These are phyloP conservation scores for Tineola bisselliella DNA, from an alignment of 2,888 invertebrate species.

Conservation along the genomic window DNA sequence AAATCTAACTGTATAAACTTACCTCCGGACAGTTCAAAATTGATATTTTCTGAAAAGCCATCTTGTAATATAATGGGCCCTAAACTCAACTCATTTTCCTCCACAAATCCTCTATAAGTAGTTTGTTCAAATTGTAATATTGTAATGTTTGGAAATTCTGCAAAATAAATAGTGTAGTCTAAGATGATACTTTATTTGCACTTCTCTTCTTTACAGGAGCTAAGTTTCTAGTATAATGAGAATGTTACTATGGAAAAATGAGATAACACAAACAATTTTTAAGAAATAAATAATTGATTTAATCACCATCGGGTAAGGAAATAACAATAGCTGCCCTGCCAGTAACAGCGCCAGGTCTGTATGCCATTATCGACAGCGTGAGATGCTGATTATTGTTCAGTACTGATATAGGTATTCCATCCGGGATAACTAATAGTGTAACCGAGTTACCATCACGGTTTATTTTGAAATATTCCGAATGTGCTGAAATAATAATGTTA, in stretches of 20 bases:
- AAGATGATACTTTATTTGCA: background rate
- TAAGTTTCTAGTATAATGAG: no score
- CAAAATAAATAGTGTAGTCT: no score
- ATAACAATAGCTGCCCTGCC: slow-evolving; percentile 24
- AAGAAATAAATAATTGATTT: background rate
- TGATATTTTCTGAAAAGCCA: slow-evolving; percentile 29
- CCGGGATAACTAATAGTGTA: background rate
- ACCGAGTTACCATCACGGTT: slow-evolving; percentile 1
- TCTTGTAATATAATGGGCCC: slow-evolving; percentile 30
- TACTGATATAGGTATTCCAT: slow-evolving; percentile 22
- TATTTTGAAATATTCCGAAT: slow-evolving; percentile 14
- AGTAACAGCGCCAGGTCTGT: slow-evolving; percentile 17
- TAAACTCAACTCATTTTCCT: slow-evolving; percentile 23
- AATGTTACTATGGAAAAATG: no score
- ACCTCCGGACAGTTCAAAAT: slow-evolving; percentile 21
- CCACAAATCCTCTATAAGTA: slow-evolving; percentile 31
- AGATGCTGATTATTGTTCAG: slow-evolving; percentile 24
- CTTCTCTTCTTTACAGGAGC: no score
- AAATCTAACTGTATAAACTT: no score
- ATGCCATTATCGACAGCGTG: slow-evolving; percentile 23
- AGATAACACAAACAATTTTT: background rate
- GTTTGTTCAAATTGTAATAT: slow-evolving; percentile 35
- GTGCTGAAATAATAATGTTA: slow-evolving; percentile 15
- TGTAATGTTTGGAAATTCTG: slow-evolving; percentile 36
- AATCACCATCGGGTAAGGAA: slow-evolving; percentile 19